Conservation (phyloP, 2,797 vertebrate species). For the Poecilia picta region DNA sequence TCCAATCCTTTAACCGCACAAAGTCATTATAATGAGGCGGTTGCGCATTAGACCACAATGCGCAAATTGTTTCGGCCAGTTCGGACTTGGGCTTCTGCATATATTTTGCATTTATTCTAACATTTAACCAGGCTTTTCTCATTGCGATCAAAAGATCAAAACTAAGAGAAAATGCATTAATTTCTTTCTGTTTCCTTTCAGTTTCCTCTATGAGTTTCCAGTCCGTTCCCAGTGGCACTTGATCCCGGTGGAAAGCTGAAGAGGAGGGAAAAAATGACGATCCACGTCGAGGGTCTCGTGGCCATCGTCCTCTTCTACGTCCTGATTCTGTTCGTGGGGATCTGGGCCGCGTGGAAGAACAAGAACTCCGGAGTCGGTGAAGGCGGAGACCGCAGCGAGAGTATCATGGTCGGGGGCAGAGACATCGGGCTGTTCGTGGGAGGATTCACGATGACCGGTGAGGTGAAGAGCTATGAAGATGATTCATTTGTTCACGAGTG, state of each 20-base stretch:
- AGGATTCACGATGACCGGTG: conserved; percentile 98
- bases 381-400: conserved; percentile 85
- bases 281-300: conserved; percentile 92
- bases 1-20: background rate
- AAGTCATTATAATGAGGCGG: background rate
- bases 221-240: conserved; percentile 47
- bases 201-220: conserved; percentile 68
- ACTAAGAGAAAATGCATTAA: too few relatives aligned
- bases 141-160: background rate
- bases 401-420: conserved; percentile 95
- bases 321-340: conserved; percentile 92
- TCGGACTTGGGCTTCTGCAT: too few relatives aligned
- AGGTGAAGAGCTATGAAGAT: background rate
- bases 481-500: background rate
- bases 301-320: conserved; percentile 95
- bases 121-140: background rate
- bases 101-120: background rate
- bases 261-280: conserved; percentile 81
- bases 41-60: background rate
- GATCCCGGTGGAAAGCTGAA: conserved; percentile 58
- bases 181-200: background rate
- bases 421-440: conserved; percentile 97
- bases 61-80: background rate
- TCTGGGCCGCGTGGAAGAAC: conserved; percentile 99
- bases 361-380: conserved; percentile 85